These are phyloP conservation scores for Ichneumoninae sp. DNA, from an alignment of 2,888 invertebrate species.

Conservation along the genomic window DNA sequence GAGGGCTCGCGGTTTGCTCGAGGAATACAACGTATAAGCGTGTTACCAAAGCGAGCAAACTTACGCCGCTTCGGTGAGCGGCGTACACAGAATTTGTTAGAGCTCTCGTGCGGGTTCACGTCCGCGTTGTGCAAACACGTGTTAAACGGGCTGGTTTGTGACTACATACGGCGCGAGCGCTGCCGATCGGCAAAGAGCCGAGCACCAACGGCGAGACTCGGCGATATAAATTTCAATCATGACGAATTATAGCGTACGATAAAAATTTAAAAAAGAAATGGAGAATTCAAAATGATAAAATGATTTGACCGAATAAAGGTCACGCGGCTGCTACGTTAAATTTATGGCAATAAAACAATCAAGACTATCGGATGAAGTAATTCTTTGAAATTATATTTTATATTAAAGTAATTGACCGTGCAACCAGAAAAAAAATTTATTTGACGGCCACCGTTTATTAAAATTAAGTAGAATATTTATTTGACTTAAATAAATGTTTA, in stretches of 20 bases:
- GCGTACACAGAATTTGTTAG: constrained; percentile 50
- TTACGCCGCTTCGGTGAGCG: constrained; percentile 3
- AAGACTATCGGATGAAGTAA: too few species aligned
- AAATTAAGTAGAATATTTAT: too few species aligned
- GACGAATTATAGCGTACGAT: background rate
- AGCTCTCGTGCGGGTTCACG: constrained; percentile 17
- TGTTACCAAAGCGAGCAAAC: constrained; percentile 27
- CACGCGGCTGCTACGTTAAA: too few species aligned
- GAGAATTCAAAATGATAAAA: too few species aligned
- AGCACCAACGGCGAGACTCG: background rate
- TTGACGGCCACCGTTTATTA: too few species aligned
- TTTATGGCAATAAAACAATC: too few species aligned
- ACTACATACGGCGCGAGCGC: constrained; percentile 40
- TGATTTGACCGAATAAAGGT: too few species aligned
- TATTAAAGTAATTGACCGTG: too few species aligned
- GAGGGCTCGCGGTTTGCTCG: constrained; percentile 43
- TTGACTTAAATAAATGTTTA: too few species aligned
- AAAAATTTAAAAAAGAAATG: background rate
- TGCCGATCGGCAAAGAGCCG: constrained; percentile 6
- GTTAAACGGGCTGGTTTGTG: constrained; percentile 55
- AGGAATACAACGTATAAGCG: constrained; percentile 28
- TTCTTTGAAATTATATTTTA: too few species aligned
- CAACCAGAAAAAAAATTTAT: too few species aligned
- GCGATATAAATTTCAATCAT: background rate
- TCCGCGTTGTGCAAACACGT: constrained; percentile 58